These are phyloP conservation scores for Prinia subflava DNA, from an alignment of 2,113 vertebrate species.

Conservation along the genomic window DNA sequence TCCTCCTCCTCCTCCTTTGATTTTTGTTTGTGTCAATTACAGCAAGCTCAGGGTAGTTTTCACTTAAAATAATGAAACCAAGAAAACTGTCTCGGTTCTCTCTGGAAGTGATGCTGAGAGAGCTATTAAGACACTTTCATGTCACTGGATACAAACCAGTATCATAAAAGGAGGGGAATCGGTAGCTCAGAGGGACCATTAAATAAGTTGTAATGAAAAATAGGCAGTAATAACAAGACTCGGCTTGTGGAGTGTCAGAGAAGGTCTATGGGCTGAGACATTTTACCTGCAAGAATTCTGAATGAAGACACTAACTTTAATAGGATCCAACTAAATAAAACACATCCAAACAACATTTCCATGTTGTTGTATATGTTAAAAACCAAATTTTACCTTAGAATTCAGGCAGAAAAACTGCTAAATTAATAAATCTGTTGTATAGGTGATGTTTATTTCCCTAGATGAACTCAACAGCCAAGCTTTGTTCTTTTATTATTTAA, in stretches of 20 bases:
- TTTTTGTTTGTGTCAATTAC: neutral
- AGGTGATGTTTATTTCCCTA: neutral
- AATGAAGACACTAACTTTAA: neutral
- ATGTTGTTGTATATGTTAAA: neutral
- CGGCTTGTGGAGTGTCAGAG: neutral
- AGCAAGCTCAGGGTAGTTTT: neutral
- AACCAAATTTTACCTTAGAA: neutral
- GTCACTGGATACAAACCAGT: neutral
- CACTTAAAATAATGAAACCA: neutral
- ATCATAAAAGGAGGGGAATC: neutral
- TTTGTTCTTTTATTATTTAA: neutral
- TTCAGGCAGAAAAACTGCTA: neutral
- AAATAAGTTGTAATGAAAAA: neutral
- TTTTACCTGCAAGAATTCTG: neutral
- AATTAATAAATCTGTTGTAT: neutral
- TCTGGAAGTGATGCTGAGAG: neutral
- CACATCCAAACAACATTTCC: neutral
- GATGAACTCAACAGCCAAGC: neutral
- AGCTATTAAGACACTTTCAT: neutral
- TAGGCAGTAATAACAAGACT: neutral
- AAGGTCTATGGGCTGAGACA: neutral
- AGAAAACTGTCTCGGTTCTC: neutral
- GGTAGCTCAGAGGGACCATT: neutral
- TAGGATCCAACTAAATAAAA: neutral
- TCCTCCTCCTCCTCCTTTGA: neutral